Conservation (phyloP, 2,888 invertebrate genomes). For the Orthonychiurus folsomi region DNA sequence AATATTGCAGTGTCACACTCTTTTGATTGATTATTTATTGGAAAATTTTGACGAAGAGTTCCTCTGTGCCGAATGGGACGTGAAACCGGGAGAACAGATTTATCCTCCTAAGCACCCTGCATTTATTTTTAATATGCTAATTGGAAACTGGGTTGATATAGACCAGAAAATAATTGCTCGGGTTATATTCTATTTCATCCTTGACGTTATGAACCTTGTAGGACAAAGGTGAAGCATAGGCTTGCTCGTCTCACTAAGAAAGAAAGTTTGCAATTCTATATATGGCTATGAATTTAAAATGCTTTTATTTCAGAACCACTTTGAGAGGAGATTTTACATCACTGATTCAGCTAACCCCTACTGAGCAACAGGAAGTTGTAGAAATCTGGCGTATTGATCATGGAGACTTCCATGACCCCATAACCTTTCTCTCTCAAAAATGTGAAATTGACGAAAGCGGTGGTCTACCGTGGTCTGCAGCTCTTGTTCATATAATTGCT, state of each 20-base stretch:
- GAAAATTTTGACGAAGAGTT: slow-evolving; percentile 27
- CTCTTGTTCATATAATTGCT: slow-evolving; percentile 28
- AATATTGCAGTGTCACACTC: slow-evolving; percentile 16
- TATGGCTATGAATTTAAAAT: no score
- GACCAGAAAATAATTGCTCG: slow-evolving; percentile 31
- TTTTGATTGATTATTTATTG: slow-evolving; percentile 38
- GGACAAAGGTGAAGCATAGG: background rate
- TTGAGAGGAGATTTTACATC: slow-evolving; percentile 34
- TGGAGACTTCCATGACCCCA: slow-evolving; percentile 23
- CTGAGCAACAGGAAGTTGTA: slow-evolving; percentile 33
- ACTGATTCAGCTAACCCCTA: slow-evolving; percentile 24
- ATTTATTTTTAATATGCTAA: slow-evolving; percentile 35
- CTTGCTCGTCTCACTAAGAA: no score
- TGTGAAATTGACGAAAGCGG: slow-evolving; percentile 26
- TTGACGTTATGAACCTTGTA: slow-evolving; percentile 24
- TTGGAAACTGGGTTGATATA: slow-evolving; percentile 26
- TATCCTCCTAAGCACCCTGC: slow-evolving; percentile 38
- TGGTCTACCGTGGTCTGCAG: slow-evolving; percentile 35
- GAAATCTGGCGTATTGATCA: slow-evolving; percentile 37
- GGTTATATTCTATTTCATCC: slow-evolving; percentile 36
- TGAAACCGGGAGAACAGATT: slow-evolving; percentile 24
- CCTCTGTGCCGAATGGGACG: slow-evolving; percentile 30
- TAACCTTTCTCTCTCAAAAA: slow-evolving; percentile 26
- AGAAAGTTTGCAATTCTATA: background rate
- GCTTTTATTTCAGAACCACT: slow-evolving; percentile 22